These are phyloP conservation scores for Ceratotherium simum DNA, from an alignment of 2,113 vertebrate species.

Conservation along the genomic window DNA sequence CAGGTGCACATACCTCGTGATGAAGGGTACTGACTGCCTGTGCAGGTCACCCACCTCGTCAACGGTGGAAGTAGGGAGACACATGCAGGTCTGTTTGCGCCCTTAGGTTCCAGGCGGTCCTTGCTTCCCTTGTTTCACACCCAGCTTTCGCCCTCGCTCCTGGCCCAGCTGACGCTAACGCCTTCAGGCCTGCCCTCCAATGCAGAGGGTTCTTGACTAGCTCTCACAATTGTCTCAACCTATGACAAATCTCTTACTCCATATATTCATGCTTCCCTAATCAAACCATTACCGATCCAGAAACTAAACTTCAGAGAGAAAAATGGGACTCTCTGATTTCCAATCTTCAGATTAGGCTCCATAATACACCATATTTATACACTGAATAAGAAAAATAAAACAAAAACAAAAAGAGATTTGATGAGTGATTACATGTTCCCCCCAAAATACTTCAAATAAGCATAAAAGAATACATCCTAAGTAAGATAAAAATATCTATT, in stretches of 20 bases:
- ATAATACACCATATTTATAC: neutral
- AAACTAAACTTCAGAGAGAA: neutral
- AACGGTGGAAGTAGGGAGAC: neutral
- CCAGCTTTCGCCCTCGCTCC: neutral
- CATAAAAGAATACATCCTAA: slow-evolving; percentile 5
- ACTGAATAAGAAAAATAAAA: neutral
- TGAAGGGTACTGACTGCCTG: neutral
- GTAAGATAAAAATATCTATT: slow-evolving; percentile 2
- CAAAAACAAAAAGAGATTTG: neutral
- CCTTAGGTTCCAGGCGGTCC: neutral
- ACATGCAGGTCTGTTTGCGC: neutral
- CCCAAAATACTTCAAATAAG: neutral
- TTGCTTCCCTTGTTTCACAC: neutral
- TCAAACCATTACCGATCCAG: neutral
- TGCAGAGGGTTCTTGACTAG: neutral
- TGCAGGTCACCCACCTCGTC: neutral
- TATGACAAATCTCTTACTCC: neutral
- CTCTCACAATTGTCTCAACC: neutral
- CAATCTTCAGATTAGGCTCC: neutral
- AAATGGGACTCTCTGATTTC: neutral
- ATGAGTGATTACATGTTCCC: neutral
- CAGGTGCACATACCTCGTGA: neutral
- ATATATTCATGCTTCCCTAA: neutral
- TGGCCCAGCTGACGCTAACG: neutral
- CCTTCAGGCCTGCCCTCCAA: neutral